Base-by-base conservation (phyloP, 1,140 invertebrate genomes). In the Oreohelix idahoensis region DNA sequence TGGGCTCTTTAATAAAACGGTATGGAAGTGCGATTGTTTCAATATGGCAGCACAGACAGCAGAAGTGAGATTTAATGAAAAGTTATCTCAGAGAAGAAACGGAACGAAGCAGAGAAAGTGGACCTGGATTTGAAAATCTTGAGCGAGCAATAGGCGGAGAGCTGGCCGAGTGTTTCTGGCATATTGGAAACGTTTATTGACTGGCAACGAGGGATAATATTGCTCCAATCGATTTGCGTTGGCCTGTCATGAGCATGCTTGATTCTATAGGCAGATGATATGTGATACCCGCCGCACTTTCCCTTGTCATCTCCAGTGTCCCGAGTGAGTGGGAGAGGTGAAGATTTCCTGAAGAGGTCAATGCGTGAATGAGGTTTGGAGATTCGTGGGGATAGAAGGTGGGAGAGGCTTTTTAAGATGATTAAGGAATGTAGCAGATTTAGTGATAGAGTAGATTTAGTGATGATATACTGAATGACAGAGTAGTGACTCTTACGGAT, bases 11-110 rank as follows among this genome's bases (percentile, higher is more conserved):
- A 79, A 79, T 79, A 79, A 79, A 79, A 79, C 32, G 45, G 63
- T 79, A 79, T 63, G 53, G 63, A 69, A 66, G 77, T 63, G 77
- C 58, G 77, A 79, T 79, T 79, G 58, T 79, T 79, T 69, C 77
- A 79, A 79, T 66, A 66, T 79, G 51, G 77, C 77, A 38, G 26
- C 53, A n/a, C 26, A 66, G 58, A 79, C 58, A 79, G 45, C 32
- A 45, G 53, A 79, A 79, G 77, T 79, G 77, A 49, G 77, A 69
- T 66, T 79, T 79, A 79, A 79, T 79, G 77, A 79, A 79, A 79
- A 79, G 77, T 66, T 42, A 79, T 79, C 77, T 69, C 29, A 15
- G 29, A 42, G 20, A 49, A 79, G 36, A 69, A 45, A 36, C 15
- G 36, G 49, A 35, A 66, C 77, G 77, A 36, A 63, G 36, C 32